Percentiles rank a stretch among this genome's conserved stretches.
Conservation (phyloP, 2,113 vertebrate species). For the Ctenodactylus gundi region DNA sequence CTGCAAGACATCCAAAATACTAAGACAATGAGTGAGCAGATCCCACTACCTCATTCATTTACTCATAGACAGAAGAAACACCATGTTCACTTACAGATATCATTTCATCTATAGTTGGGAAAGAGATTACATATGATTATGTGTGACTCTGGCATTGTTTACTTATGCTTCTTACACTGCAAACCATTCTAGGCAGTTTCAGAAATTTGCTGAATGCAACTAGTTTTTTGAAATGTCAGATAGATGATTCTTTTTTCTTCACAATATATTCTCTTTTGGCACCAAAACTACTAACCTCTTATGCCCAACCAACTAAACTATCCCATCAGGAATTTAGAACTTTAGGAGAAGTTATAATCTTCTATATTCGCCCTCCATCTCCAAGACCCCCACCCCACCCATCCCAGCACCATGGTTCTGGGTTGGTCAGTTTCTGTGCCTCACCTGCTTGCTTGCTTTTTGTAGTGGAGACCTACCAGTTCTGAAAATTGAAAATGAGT, state of each 20-base stretch:
- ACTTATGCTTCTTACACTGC: background rate
- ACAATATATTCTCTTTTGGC: background rate
- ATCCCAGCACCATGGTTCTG: too few relatives aligned
- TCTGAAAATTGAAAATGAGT: background rate
- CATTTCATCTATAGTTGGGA: background rate
- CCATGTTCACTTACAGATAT: background rate
- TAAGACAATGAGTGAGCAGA: background rate
- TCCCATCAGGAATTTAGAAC: background rate
- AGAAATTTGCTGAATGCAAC: conserved; percentile 26
- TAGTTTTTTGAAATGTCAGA: conserved; percentile 42
- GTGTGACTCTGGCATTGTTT: background rate
- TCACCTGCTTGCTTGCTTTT: background rate
- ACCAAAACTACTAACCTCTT: background rate
- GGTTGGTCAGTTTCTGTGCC: background rate
- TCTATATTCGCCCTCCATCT: background rate
- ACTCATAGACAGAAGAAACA: background rate
- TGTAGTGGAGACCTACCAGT: background rate
- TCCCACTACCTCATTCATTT: background rate
- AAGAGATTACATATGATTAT: background rate
- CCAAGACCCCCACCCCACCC: accelerated
- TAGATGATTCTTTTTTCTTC: conserved; percentile 29
- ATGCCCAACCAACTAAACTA: background rate
- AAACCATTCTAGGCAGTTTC: conserved; percentile 40
- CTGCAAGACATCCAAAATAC: background rate
- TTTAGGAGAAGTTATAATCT: background rate